Base-by-base conservation (phyloP, 2,113 vertebrate species). In the Falco punctatus region DNA sequence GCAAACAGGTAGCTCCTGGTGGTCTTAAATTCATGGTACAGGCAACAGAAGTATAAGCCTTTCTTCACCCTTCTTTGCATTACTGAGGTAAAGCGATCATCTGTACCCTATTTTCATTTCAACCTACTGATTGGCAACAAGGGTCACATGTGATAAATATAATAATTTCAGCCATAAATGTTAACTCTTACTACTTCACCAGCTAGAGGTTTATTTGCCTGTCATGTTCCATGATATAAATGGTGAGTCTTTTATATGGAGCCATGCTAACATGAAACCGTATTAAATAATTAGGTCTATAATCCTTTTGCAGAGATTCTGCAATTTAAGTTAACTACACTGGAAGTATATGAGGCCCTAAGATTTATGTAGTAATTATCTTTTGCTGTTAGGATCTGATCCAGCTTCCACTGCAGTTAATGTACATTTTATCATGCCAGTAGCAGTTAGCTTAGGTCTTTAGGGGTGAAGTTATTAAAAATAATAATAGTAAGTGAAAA, bases 351-450 rank as follows among this genome's bases (percentile, higher is more conserved):
- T 22, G 24, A 93, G 20, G 20, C 78, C 22, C 51, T 64, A 23
- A 74, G 77, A 92, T 81, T 95, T 91, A 85, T 89, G 23, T 42
- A 72, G 33, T 10, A 94, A 92, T 89, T 89, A 92, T 69, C 6
- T 85, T 88, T 57, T 81, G 52, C 19, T 95, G 33, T 83, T 79
- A 91, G 33, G 15, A 13, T 59, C 44, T 91, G 51, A 83, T 96
- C 49, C 30, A 92, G 59, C 44, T 81, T 92, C 35, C 30, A 22
- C 28, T 69, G 44, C 94, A 79, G 40, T 57, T 59, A 96, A 84
- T 86, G 51, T 23, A 81, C 3, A 8, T 66, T 91, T 83, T 88
- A 22, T 86, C 23, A 84, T 11, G 21, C 18, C 77, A 79, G 15
- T 21, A 91, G 48, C 20, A 59, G 30, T 33, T 74, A n/a, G 5